Conservation (phyloP, 1,140 invertebrate species). For the Scaptomyza graminum region DNA sequence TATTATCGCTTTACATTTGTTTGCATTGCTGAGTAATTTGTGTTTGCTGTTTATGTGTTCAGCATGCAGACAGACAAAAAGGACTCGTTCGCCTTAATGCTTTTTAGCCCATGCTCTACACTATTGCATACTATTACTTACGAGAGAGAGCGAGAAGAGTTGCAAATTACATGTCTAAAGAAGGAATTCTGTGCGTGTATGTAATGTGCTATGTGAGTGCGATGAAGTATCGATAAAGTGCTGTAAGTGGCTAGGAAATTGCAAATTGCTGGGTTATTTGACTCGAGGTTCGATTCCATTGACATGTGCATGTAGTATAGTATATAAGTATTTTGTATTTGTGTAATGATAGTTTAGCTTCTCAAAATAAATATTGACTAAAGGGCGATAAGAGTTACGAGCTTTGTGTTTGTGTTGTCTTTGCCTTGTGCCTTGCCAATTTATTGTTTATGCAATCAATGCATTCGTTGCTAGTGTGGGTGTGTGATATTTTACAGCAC, state of each 20-base stretch:
- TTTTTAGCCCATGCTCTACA: background rate
- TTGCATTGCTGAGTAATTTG: constrained; percentile 80
- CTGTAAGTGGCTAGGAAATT: constrained; percentile 72
- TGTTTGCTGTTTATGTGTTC: constrained; percentile 70
- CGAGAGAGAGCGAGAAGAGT: constrained; percentile 36
- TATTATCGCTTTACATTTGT: constrained; percentile 75
- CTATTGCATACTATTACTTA: constrained; percentile 8
- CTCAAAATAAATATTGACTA: constrained; percentile 62
- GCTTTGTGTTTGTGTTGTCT: background rate
- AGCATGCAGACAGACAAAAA: constrained; percentile 42
- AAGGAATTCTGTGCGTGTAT: background rate
- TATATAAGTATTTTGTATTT: constrained; percentile 28
- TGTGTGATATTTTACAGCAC: constrained; percentile 29
- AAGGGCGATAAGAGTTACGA: constrained; percentile 23
- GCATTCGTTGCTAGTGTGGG: background rate
- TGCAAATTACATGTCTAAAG: constrained; percentile 67
- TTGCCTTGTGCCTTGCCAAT: constrained; percentile 25
- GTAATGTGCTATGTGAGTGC: constrained; percentile 35
- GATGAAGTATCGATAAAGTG: constrained; percentile 57
- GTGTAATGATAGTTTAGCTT: constrained; percentile 47
- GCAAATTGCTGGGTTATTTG: constrained; percentile 69
- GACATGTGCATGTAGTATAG: constrained; percentile 24
- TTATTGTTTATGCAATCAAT: constrained; percentile 29
- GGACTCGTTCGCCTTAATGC: too few relatives aligned
- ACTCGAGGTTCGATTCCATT: background rate